These are phyloP conservation scores for Bungarus multicinctus DNA, from an alignment of 2,113 vertebrate species.

Conservation along the genomic window DNA sequence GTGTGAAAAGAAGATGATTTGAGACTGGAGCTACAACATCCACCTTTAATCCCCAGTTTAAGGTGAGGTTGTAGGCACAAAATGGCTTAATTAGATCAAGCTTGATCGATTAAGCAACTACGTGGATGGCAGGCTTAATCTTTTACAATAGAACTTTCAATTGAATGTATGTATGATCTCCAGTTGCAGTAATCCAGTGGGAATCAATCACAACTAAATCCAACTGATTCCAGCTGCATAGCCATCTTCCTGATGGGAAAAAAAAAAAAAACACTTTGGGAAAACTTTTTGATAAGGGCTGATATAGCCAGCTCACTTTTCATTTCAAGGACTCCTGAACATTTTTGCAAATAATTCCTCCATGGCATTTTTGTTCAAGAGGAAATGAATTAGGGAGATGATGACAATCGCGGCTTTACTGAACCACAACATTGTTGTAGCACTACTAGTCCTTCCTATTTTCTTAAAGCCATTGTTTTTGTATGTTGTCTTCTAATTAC, in stretches of 20 bases:
- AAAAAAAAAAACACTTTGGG: not conserved
- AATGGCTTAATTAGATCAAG: not conserved
- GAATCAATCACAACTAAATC: not conserved
- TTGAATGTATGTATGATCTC: not conserved
- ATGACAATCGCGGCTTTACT: not conserved
- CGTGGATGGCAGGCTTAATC: not conserved
- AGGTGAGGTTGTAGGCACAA: not conserved
- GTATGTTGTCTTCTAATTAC: not conserved
- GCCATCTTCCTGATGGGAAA: not conserved
- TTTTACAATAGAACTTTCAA: not conserved
- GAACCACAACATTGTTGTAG: not conserved
- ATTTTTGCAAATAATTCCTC: not conserved
- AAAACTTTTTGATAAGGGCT: not conserved
- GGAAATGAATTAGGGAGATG: not conserved
- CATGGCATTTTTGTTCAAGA: not conserved
- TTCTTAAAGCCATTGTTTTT: not conserved
- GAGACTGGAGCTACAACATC: not conserved
- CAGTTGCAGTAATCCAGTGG: not conserved
- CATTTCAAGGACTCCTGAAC: not conserved
- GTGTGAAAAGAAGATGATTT: not conserved
- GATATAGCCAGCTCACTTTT: not conserved
- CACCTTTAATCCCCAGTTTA: not conserved
- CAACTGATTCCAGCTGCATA: not conserved
- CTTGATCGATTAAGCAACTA: not conserved
- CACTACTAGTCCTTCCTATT: rapidly evolving